These are phyloP conservation scores for Tamias sibiricus DNA, from an alignment of 2,113 vertebrate species.

Conservation along the genomic window DNA sequence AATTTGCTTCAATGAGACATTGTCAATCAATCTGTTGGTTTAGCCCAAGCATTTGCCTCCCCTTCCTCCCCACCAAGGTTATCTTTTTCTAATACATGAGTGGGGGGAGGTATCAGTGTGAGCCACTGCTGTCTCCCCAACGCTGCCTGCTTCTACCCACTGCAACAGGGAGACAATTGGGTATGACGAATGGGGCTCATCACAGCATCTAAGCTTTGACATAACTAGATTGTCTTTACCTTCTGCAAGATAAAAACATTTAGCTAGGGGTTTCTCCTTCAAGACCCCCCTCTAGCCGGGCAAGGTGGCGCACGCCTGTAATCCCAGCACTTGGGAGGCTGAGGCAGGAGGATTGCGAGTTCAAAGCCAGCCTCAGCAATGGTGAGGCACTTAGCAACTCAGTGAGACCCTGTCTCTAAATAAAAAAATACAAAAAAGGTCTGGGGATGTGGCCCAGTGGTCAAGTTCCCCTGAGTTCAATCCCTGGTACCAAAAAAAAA, in stretches of 20 bases:
- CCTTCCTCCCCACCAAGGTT: background rate
- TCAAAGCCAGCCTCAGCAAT: no score
- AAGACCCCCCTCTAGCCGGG: no score
- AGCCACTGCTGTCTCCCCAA: background rate
- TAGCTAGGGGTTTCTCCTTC: background rate
- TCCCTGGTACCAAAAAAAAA: no score
- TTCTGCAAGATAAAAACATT: background rate
- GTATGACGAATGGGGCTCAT: background rate
- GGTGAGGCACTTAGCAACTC: no score
- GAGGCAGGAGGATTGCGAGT: no score
- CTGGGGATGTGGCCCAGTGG: no score
- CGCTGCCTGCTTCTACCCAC: background rate
- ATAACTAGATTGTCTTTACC: background rate
- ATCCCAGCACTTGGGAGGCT: no score
- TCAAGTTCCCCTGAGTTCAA: no score
- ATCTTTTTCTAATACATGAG: background rate
- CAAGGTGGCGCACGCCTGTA: no score
- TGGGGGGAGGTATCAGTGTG: no score
- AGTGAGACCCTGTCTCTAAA: no score
- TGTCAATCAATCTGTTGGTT: slow-evolving; percentile 24
- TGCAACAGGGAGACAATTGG: background rate
- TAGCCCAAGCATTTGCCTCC: background rate
- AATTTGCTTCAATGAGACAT: slow-evolving; percentile 35
- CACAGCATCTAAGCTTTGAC: background rate
- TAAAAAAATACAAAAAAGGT: no score